Conservation (phyloP, 2,888 invertebrate species). For the Chydorus sphaericus region DNA sequence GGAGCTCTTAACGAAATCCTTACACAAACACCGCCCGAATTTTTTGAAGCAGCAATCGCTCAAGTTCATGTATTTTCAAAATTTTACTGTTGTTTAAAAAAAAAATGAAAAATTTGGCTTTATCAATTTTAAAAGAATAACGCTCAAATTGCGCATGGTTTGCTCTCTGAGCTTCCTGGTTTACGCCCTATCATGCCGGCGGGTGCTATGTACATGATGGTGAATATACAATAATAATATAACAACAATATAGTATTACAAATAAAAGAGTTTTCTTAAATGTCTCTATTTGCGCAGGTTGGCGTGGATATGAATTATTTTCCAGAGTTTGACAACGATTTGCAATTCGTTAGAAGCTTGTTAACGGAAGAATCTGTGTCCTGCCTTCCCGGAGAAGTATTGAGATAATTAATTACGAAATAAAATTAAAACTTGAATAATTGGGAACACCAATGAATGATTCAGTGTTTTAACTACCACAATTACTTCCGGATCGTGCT, state of each 20-base stretch:
- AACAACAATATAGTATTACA: too few species aligned
- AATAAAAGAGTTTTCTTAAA: background rate
- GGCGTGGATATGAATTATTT: constrained; percentile 60
- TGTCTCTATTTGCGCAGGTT: constrained; percentile 34
- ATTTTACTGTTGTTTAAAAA: background rate
- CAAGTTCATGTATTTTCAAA: constrained; percentile 38
- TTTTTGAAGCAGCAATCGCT: constrained; percentile 57
- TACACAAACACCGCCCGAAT: constrained; percentile 64
- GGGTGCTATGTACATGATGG: constrained; percentile 99
- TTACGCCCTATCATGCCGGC: constrained; percentile 80
- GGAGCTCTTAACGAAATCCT: constrained; percentile 80
- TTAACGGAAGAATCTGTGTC: constrained; percentile 92
- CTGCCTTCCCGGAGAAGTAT: constrained; percentile 87
- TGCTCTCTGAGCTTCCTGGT: constrained; percentile 55
- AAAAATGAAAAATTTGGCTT: constrained; percentile 1
- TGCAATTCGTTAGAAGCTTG: constrained; percentile 72
- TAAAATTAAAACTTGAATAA: background rate
- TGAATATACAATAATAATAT: constrained; percentile 46
- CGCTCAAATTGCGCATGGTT: constrained; percentile 59
- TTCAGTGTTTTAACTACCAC: constrained; percentile 73
- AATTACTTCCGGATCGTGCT: constrained; percentile 87
- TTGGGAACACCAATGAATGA: background rate
- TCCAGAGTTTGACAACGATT: constrained; percentile 62
- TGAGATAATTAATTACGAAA: background rate
- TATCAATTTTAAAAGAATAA: constrained; percentile 46